Evolutionary conservation across 2,888 invertebrate species (phyloP).

Genomic region (Herminia tarsipennalis): DNA sequence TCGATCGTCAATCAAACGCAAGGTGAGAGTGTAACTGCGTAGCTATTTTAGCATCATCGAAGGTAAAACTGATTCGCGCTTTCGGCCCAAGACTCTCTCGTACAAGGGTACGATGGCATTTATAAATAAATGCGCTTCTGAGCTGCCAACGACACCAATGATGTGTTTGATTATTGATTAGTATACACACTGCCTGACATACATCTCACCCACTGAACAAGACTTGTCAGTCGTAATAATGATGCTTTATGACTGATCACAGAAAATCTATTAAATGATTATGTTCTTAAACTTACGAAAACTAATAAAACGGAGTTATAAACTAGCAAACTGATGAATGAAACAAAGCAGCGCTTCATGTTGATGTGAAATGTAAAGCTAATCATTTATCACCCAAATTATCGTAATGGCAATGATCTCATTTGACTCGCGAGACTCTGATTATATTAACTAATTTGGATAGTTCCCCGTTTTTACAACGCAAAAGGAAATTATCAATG

Average conservation of each 20-base stretch:
- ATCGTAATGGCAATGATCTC: conserved; percentile 78
- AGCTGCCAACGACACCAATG: conserved; percentile 69
- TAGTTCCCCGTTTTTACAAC: conserved; percentile 69
- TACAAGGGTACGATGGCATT: conserved; percentile 78
- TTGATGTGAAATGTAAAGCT: conserved; percentile 48
- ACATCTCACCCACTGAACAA: conserved; percentile 20
- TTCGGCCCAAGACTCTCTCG: conserved; percentile 82
- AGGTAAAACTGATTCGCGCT: conserved; percentile 84
- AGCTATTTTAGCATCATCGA: conserved; percentile 84
- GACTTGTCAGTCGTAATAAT: conserved; percentile 18
- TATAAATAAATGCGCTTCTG: conserved; percentile 79
- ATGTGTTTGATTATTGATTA: conserved; percentile 56
- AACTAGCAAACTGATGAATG: conserved; percentile 41
- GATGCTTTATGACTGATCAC: conserved; percentile 12
- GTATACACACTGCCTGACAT: conserved; percentile 52
- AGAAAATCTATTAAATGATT: conserved; percentile 31
- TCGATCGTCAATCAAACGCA: conserved; percentile 86
- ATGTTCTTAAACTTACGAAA: conserved; percentile 12
- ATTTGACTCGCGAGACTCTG: conserved; percentile 63
- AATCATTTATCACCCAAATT: conserved; percentile 59
- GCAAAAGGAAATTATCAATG: conserved; percentile 73
- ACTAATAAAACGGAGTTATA: conserved; percentile 16
- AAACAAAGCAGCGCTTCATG: conserved; percentile 48
- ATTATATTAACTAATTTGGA: conserved; percentile 66
- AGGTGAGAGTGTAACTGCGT: conserved; percentile 82